Evolutionary conservation across 2,113 vertebrate species (phyloP).

Genomic region (Gadus chalcogrammus): DNA sequence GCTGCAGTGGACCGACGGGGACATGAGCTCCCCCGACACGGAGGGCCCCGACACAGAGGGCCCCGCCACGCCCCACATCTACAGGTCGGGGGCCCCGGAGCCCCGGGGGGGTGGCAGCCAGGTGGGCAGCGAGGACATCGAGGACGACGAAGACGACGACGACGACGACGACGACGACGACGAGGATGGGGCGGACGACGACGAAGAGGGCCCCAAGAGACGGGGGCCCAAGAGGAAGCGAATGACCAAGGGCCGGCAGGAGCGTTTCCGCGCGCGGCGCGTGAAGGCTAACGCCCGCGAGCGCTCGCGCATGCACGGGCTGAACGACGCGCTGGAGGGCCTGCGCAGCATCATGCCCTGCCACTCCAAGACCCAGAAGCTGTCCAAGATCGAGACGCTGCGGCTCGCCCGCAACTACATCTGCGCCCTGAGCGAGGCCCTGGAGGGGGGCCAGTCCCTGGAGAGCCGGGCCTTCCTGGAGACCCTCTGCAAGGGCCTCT

Average conservation of each 20-base stretch:
- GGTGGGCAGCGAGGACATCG: conserved; percentile 64
- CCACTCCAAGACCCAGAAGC: conserved; percentile 96
- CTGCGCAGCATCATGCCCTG: conserved; percentile 94
- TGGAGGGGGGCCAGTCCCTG: conserved; percentile 83
- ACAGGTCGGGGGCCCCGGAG: conserved; percentile 24
- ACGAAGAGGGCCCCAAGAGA: conserved; percentile 82
- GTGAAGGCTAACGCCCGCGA: conserved; percentile 94
- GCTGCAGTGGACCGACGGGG: conserved; percentile 80
- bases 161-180: conserved; percentile 80
- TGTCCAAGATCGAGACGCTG: conserved; percentile 95
- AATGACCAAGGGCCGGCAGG: conserved; percentile 91
- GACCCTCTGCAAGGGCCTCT: conserved; percentile 94
- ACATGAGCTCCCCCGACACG: conserved; percentile 76
- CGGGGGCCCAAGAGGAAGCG: conserved; percentile 96
- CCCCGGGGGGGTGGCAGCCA: conserved; percentile 55
- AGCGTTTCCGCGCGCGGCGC: conserved; percentile 85
- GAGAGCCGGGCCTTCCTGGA: conserved; percentile 90
- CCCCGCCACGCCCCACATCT: conserved; percentile 34
- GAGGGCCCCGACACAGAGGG: conserved; percentile 71
- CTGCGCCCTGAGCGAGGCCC: conserved; percentile 92
- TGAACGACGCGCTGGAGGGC: conserved; percentile 93
- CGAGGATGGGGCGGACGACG: conserved; percentile 70
- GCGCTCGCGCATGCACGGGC: conserved; percentile 89
- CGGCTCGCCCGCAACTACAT: conserved; percentile 95
- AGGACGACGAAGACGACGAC: conserved; percentile 67